Conservation (phyloP, 2,113 vertebrate genomes). For the Tragelaphus strepsiceros region DNA sequence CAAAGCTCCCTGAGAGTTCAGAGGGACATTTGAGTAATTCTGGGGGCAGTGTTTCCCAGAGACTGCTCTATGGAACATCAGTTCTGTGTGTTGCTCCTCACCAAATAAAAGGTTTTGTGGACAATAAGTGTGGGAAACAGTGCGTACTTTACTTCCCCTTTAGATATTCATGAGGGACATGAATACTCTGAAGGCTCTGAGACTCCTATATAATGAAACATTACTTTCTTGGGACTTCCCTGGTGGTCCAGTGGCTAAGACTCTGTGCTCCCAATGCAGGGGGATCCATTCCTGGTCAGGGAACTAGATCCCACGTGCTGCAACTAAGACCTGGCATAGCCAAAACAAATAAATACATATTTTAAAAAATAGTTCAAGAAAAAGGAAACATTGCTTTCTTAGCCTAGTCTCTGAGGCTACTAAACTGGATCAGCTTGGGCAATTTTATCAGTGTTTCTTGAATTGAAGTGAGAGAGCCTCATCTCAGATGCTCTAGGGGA, state of each 20-base stretch:
- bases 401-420: neutral
- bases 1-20: neutral
- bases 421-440: neutral
- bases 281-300: neutral
- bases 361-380: neutral
- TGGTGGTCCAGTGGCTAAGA: neutral
- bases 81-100: neutral
- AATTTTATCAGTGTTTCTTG: neutral
- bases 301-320: neutral
- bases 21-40: neutral
- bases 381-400: neutral
- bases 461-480: neutral
- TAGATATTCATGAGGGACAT: neutral
- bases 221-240: neutral
- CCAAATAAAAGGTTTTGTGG: neutral
- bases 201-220: neutral
- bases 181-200: neutral
- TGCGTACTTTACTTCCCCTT: neutral
- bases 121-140: neutral
- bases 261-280: neutral
- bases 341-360: neutral
- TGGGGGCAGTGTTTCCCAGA: neutral
- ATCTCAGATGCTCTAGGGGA: neutral
- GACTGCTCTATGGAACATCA: neutral
- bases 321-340: neutral